Base-by-base conservation (phyloP, 2,113 vertebrate species). In the Pao palembangensis region DNA sequence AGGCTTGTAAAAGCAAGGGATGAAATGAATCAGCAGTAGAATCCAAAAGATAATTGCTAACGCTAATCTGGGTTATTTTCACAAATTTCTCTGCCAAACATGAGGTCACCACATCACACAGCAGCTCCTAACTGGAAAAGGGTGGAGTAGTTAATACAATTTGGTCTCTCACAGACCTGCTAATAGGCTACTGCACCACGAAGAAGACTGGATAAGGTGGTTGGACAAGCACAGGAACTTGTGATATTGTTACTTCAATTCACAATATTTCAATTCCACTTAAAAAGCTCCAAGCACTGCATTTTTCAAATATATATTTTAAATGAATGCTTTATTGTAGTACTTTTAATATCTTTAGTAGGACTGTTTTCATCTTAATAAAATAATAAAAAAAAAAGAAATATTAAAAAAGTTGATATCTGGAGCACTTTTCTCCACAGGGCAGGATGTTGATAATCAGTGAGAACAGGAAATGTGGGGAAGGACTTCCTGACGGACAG, bases 51-150 rank as follows among this genome's bases (percentile, higher is more conserved):
- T 38, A 38, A 38, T 28, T 28, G 25, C 25, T 28, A 6, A 58
- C 28, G 38, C 70, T 79, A 79, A 76, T 79, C 73, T 70, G 68
- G 58, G 69, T 71, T 16, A 64, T 64, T 89, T 74, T 43, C 90
- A 89, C 68, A 18, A 64, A 91, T 84, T 89, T 61, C 58, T 3
- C 1, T 64, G 84, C 93, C 94, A 95, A 90, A 64, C 79, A 87
- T 96, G 93, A 98, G 84, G 87, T 97, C 93, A 96, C 78, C 63
- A 62, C 69, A 76, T 78, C 89, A 90, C 91, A 89, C 88, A 79
- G 58, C 68, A 60, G 67, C 64, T 64, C 88, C 75, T 92, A 92
- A 93, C 90, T 93, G 87, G 91, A 92, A 94, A 92, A 91, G 91
- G 68, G 88, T 93, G 91, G 87, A 76, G 31, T 23, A 64, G 60